Conservation (phyloP, 2,888 invertebrate species). For the Acanthococcus lagerstroemiae region DNA sequence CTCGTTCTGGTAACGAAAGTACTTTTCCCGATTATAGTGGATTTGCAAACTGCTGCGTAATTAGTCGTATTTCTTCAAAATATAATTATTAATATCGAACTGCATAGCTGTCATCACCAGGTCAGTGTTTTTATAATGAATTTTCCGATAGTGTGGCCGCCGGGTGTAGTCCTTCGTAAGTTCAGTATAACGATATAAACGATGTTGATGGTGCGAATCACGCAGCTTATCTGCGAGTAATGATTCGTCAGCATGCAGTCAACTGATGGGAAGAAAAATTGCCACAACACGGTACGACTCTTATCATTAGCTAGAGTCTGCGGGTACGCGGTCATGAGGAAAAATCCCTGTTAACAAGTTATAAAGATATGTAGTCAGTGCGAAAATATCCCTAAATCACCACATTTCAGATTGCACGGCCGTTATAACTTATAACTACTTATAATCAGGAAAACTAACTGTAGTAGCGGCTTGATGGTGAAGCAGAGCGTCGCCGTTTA, state of each 20-base stretch:
- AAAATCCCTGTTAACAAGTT: constrained; percentile 49
- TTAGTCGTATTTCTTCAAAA: too few relatives aligned
- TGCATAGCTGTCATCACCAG: too few relatives aligned
- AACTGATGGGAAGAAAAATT: constrained; percentile 50
- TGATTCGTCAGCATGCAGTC: constrained; percentile 43
- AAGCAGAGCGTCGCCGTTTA: constrained; percentile 56
- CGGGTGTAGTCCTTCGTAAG: constrained; percentile 32
- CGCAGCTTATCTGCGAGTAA: constrained; percentile 41
- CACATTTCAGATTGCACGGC: too few relatives aligned
- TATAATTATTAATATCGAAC: too few relatives aligned
- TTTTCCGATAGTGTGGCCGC: constrained; percentile 44
- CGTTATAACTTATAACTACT: background rate
- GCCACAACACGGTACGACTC: constrained; percentile 50
- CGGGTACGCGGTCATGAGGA: constrained; percentile 49
- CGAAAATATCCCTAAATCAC: too few relatives aligned
- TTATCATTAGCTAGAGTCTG: constrained; percentile 47
- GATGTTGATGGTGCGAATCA: constrained; percentile 35
- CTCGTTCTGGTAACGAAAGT: too few relatives aligned
- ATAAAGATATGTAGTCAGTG: too few relatives aligned
- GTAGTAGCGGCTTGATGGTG: constrained; percentile 54
- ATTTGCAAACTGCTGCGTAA: too few relatives aligned
- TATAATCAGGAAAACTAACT: constrained; percentile 31
- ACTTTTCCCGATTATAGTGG: too few relatives aligned
- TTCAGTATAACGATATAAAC: constrained; percentile 37
- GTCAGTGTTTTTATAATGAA: constrained; percentile 46